Base-by-base conservation (phyloP, 1,140 invertebrate genomes). In the Aphaenogaster rudis region DNA sequence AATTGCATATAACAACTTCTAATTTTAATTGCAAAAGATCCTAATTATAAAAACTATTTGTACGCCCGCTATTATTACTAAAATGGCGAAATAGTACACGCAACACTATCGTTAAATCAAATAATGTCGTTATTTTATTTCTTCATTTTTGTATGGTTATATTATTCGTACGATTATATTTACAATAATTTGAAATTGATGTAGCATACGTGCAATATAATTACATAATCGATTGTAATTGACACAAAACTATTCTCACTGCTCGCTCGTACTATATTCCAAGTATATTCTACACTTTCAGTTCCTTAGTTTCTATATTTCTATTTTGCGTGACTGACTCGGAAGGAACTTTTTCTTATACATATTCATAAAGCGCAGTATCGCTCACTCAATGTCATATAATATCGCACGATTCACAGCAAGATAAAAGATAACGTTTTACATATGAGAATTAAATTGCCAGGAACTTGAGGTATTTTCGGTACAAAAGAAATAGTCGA, bases 281-380 rank as follows among this genome's bases (percentile, higher is more conserved):
- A 21, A n/a, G 48, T 67, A 28, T 48, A 17, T 13, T 54, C 50
- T 4, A 48, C 13, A 39, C 6, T 42, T 64, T 28, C 1, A n/a
- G 63, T 9, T 81, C 66, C 21, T 45, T 21, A 81, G 50, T 59
- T 69, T 71, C 39, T 45, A 81, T 33, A 54, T 69, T 57, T 81
- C 6, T n/a, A 80, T 69, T 81, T 71, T 45, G 66, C 79, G 79
- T 71, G 79, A 39, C 50, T 48, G 4, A 84, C 42, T 71, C 39
- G 9, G 8, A 54, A 48, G n/a, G 33, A 84, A 50, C 28, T 45
- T 36, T 63, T 61, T 84, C 33, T 74, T 28, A 84, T 84, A 57
- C 42, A 84, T 84, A 84, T 84, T 84, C 28, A 74, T 84, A 61
- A 84, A 39, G 13, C 33, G 17, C 57, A 42, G 3, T 45, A 50